Percentiles rank a stretch among this genome's conserved stretches.
Evolutionary conservation across 2,888 invertebrate genomes (phyloP).

Genomic region (Leucania comma): DNA sequence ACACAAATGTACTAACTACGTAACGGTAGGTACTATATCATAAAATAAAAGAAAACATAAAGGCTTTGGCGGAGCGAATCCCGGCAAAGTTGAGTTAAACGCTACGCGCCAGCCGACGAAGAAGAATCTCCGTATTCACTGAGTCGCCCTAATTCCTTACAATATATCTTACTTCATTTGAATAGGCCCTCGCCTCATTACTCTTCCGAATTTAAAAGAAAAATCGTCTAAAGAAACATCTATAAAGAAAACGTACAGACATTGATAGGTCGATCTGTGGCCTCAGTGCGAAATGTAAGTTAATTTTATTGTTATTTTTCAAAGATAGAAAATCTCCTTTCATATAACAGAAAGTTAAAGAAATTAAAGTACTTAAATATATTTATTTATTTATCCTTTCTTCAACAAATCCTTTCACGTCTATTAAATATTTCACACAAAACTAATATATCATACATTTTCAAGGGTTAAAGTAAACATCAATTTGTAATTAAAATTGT

Average conservation of each 20-base stretch:
- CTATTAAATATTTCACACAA: no score
- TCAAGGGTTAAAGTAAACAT: no score
- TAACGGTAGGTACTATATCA: no score
- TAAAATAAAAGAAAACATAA: constrained; percentile 1
- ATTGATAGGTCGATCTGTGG: constrained; percentile 29
- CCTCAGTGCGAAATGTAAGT: no score
- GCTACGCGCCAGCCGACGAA: constrained; percentile 10
- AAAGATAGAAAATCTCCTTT: no score
- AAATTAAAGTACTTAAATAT: no score
- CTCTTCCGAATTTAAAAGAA: constrained; percentile 53
- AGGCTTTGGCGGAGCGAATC: not conserved
- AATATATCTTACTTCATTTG: constrained; percentile 60
- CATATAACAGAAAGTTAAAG: no score
- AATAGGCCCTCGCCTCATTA: constrained; percentile 53
- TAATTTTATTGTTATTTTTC: no score
- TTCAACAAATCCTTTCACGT: no score
- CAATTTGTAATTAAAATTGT: no score
- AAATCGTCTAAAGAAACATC: constrained; percentile 28
- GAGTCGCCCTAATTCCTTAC: constrained; percentile 49
- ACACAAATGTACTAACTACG: not conserved
- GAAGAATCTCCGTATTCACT: constrained; percentile 52
- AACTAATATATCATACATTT: no score
- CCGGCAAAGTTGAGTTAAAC: constrained; percentile 8
- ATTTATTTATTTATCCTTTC: no score
- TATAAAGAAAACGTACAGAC: constrained; percentile 17